Base-by-base conservation (phyloP, 2,888 invertebrate species). In the Pelosia muscerda region DNA sequence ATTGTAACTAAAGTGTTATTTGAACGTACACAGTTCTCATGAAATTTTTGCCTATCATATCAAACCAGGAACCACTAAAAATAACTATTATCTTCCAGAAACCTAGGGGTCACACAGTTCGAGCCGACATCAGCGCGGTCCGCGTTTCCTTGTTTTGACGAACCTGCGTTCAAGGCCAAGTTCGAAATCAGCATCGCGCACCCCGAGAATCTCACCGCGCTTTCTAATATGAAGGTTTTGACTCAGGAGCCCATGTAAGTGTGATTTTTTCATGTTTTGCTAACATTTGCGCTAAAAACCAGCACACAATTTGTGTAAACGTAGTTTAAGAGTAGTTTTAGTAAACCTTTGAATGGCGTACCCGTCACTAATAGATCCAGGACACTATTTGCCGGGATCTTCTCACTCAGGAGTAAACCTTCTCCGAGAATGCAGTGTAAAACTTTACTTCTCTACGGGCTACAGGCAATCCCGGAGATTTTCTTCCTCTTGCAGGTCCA, bases 141-240 rank as follows among this genome's bases (percentile, higher is more conserved):
- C 10, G 96, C 96, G 1, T 97, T 97, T 86, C 97, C 97, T 0
- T 97, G 97, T 84, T 97, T 97, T 85, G 97, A 97, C 83, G 97
- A 97, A 82, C 97, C 97, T 0, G 96, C 96, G 15, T 96, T 97
- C 84, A 97, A 97, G 91, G 97, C 97, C 19, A 95, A 95, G 74
- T 97, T 97, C 87, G 96, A 96, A 83, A 96, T 98, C 82, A 97
- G 96, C 64, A 95, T 97, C 26, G 96, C 96, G 3, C 96, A 97
- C 81, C 95, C 95, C 23, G 89, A 95, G 56, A 96, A 96, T 80
- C 93, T 96, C 89, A 95, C 95, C 34, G 96, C 96, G 1, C 88
- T 97, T 25, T 96, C 97, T 26, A 97, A 97, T 81, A 97, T 96
- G 96, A 97, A 96, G n/a, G 81, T 96, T 8, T 90, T 93, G 53